Conservation (phyloP, 2,113 vertebrate species). For the Spea bombifrons region DNA sequence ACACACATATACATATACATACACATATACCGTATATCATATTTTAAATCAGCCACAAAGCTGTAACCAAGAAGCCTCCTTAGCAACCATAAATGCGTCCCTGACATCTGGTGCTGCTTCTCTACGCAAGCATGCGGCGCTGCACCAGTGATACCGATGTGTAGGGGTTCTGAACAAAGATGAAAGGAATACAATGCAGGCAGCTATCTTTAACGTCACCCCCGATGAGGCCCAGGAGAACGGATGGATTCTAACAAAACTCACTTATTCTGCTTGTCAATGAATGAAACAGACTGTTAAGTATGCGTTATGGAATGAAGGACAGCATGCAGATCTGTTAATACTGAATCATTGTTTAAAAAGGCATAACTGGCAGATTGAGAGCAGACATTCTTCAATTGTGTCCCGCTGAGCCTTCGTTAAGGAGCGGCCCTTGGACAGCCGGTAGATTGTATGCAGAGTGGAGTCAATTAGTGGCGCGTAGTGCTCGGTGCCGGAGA, state of each 20-base stretch:
- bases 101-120: conserved; percentile 19
- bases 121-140: conserved; percentile 7
- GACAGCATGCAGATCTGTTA: not conserved
- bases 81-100: conserved; percentile 6
- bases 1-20: no score
- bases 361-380: conserved; percentile 84
- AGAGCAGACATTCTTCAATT: conserved; percentile 93
- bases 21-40: not conserved
- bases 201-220: not conserved
- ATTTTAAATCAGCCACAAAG: not conserved
- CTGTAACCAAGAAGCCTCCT: not conserved
- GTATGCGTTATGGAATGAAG: not conserved
- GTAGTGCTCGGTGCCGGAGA: conserved; percentile 88
- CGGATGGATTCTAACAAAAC: not conserved
- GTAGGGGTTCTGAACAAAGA: conserved; percentile 1
- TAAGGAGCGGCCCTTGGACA: conserved; percentile 93
- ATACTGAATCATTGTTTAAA: not conserved
- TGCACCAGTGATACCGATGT: not conserved
- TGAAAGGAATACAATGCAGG: not conserved
- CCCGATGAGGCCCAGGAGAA: not conserved
- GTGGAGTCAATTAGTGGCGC: conserved; percentile 87
- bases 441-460: conserved; percentile 91
- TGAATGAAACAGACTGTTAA: not conserved
- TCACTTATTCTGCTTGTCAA: not conserved
- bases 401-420: conserved; percentile 97